Evolutionary conservation across 2,113 vertebrate genomes (phyloP).

Genomic region (Mormoops blainvillei): DNA sequence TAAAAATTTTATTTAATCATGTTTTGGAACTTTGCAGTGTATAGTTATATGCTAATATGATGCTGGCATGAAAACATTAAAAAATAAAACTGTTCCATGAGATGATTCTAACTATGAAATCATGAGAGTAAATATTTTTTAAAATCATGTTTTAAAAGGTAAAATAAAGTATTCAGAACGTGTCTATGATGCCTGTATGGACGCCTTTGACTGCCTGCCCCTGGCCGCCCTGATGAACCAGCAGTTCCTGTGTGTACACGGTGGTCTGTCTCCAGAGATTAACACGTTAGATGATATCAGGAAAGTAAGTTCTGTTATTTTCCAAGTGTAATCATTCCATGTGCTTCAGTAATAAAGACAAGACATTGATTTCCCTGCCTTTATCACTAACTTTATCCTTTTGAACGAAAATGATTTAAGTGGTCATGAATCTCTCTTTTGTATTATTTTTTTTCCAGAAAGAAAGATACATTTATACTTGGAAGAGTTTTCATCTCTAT

Average conservation of each 20-base stretch:
- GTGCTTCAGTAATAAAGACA: not conserved
- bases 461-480: not conserved
- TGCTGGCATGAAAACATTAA: not conserved
- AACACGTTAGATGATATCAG: slow-evolving; percentile 98
- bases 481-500: not conserved
- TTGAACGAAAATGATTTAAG: not conserved
- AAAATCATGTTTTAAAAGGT: slow-evolving; percentile 83
- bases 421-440: not conserved
- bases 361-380: not conserved
- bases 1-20: not conserved
- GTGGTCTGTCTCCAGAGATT: slow-evolving; percentile 98
- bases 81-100: not conserved
- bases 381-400: not conserved
- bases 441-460: not conserved
- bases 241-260: slow-evolving; percentile 98
- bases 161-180: slow-evolving; percentile 99
- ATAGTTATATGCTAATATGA: not conserved
- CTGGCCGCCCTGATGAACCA: slow-evolving; percentile 99
- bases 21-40: not conserved
- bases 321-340: not conserved
- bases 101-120: not conserved
- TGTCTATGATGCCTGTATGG: slow-evolving; percentile 98
- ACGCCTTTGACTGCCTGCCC: slow-evolving; percentile 99
- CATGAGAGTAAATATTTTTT: not conserved
- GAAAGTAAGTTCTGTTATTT: slow-evolving; percentile 90